phyloP scores from a whole-genome alignment of 2,113 vertebrate species.

The Pelecanoides urinatrix region DNA sequence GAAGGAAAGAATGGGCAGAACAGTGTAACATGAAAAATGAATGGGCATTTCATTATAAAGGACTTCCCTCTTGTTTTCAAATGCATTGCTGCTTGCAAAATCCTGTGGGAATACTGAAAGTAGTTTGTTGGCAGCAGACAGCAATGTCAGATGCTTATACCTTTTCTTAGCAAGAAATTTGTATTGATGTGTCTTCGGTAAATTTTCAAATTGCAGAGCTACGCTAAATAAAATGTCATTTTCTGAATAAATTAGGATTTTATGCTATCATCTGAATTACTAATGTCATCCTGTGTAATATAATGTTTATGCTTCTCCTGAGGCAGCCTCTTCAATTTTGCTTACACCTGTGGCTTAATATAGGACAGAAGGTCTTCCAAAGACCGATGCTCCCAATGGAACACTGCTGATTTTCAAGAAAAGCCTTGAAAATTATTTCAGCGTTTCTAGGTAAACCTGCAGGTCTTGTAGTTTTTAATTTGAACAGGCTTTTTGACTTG shows the following conservation, averaged over 20 bases:
- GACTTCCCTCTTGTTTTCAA: conserved; percentile 18
- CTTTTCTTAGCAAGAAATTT: conserved; percentile 51
- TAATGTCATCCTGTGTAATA: conserved; percentile 57
- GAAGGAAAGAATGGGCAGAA: conserved; percentile 24
- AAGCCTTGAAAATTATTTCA: conserved; percentile 5
- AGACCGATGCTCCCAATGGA: background rate
- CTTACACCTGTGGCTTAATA: conserved; percentile 66
- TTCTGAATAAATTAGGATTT: conserved; percentile 77
- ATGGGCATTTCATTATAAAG: conserved; percentile 46
- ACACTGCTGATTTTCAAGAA: conserved; percentile 6
- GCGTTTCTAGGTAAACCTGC: conserved; percentile 6
- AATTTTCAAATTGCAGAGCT: conserved; percentile 72
- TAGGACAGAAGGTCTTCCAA: conserved; percentile 35
- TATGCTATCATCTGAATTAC: conserved; percentile 57
- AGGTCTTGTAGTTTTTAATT: conserved; percentile 39
- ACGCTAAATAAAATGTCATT: conserved; percentile 75
- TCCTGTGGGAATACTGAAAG: conserved; percentile 7
- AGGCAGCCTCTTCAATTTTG: conserved; percentile 43
- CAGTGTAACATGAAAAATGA: conserved; percentile 42
- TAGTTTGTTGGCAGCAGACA: conserved; percentile 46
- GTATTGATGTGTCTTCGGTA: conserved; percentile 55
- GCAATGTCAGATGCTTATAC: conserved; percentile 39
- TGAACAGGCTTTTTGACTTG: conserved; percentile 18
- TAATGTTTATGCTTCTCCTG: conserved; percentile 43
- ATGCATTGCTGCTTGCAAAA: background rate